Evolutionary conservation across 2,888 invertebrate genomes (phyloP).

Genomic region (Cryptocheilus praepositus): DNA sequence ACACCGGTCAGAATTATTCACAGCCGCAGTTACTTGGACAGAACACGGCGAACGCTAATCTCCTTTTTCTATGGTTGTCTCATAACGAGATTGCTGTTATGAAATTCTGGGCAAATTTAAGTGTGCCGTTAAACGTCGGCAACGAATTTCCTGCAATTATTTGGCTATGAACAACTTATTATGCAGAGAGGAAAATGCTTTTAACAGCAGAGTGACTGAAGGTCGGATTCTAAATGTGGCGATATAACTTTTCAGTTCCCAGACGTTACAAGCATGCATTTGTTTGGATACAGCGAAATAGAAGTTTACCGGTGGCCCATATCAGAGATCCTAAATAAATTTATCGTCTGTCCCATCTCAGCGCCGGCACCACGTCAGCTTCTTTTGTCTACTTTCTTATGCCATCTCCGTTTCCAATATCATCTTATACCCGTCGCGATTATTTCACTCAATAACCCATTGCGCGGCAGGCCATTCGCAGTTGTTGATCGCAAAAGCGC

Average conservation of each 20-base stretch:
- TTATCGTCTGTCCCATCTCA: constrained; percentile 29
- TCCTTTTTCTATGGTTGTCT: not conserved
- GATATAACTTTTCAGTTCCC: too few relatives aligned
- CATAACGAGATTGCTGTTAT: not conserved
- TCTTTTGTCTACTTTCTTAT: too few relatives aligned
- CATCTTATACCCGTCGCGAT: not conserved
- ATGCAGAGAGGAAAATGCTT: constrained; percentile 1
- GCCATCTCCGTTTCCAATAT: too few relatives aligned
- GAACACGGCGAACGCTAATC: not conserved
- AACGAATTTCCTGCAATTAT: too few relatives aligned
- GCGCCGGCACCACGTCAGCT: constrained; percentile 8
- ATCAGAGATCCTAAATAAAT: constrained; percentile 47
- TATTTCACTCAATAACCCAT: constrained; percentile 9
- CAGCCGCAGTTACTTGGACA: not conserved
- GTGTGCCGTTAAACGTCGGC: too few relatives aligned
- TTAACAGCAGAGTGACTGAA: too few relatives aligned
- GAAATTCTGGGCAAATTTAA: not conserved
- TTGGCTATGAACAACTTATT: not conserved
- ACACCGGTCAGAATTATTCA: not conserved
- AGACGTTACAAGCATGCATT: constrained; percentile 18
- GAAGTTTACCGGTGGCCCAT: not conserved
- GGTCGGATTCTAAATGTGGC: too few relatives aligned
- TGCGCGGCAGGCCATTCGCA: too few relatives aligned
- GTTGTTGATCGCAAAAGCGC: too few relatives aligned
- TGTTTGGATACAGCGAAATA: constrained; percentile 29